Evolutionary conservation across 2,113 vertebrate genomes (phyloP), one percentile per base, ranked within the genome.

Genomic region (Symphodus melops): DNA sequence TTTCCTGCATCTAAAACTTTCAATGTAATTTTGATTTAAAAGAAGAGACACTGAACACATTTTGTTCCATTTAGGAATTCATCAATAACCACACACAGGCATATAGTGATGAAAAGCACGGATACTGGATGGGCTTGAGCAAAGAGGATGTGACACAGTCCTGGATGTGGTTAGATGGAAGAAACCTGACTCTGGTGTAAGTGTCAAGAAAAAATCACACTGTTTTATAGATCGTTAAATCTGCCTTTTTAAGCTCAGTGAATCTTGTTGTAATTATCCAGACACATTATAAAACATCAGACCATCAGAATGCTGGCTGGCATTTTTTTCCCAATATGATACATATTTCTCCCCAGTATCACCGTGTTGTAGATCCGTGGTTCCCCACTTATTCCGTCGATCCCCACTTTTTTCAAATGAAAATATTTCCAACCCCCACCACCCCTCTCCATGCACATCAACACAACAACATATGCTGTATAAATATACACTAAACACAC

Each of bases 121-220:
- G 83, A n/a, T 91, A 87, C 25, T 91, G 90, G 90, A 88, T 89
- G 8, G 90, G 85, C 13, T 65, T 91, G 58, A 83, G 12, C 0
- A 19, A 17, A 0, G 13, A 2, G 1, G 3, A 39, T 5, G 1
- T 0, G 0, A 25, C 0, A 7, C 19, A 3, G 1, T 13, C 3
- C 0, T 83, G 88, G 88, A 33, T 0, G 33, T 91, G 90, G 90
- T 57, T 64, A 0, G 77, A 83, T 44, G 75, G 86, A 57, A 58
- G 81, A n/a, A 79, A 81, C 5, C 0, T 67, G 28, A 80, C 76
- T 0, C 4, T 81, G 67, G 49, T 0, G 89, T 89, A 72, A 88
- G 84, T 11, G 4, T 8, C 19, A 52, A 21, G 14, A 14, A 39
- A 58, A 51, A 37, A n/a, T n/a, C 7, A 37, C 36, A 11, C n/a